Evolutionary conservation across 2,113 vertebrate genomes (phyloP), one percentile per base, ranked within the genome.

Genomic region (Cisticola juncidis): DNA sequence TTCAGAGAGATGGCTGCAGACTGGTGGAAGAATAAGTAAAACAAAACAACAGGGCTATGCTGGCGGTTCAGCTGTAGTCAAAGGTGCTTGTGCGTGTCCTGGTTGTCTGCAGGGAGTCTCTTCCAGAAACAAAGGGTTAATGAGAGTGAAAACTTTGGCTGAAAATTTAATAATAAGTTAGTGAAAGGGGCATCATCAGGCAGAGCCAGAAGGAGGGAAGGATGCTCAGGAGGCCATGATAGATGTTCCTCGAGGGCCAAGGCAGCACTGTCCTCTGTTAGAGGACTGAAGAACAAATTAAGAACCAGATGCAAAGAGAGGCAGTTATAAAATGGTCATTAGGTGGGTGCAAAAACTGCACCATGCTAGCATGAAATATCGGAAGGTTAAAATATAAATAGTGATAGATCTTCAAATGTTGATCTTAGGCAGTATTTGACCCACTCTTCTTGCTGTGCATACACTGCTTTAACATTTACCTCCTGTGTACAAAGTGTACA

Each of bases 221-320:
- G 33, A 17, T 58, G 22, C 19, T 87, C 25, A 28, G 62, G 48
- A 36, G 11, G 38, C 12, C 9, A 2, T 29, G 14, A 12, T 9
- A 45, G 33, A 31, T 72, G 13, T 48, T 17, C 45, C 19, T 15
- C 0, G 0, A 31, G n/a, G 22, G 3, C 25, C 48, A 68, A 35
- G 54, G 16, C 29, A 66, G 36, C 26, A 38, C 21, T 24, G 6
- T 14, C 29, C 4, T 26, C 19, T 51, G 6, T 14, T 31, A 47
- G n/a, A 57, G 8, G 12, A 18, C 25, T 18, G 26, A 44, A 57
- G 47, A 71, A 18, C 22, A 71, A 51, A 35, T 42, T 40, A 45
- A 56, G 35, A 48, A 22, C 12, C 17, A 81, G 53, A 26, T 31
- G 18, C 31, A 42, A 50, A 19, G 45, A 87, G 68, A 66, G 51